Percentiles rank a stretch among this genome's conserved stretches.
Conservation (phyloP, 2,888 invertebrate genomes). For the Lasioglossum lativentre region DNA sequence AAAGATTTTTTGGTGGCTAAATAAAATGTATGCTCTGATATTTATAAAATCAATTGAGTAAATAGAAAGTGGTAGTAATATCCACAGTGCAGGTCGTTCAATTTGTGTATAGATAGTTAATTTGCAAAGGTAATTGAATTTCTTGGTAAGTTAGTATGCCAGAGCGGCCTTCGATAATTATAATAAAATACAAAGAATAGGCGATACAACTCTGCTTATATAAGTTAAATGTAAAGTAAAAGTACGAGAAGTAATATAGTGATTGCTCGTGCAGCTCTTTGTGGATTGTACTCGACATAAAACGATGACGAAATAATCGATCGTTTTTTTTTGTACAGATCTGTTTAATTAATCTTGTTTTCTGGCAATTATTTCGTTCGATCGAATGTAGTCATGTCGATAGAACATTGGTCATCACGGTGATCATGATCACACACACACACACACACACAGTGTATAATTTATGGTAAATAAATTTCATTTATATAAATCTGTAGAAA, state of each 20-base stretch:
- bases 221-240: conserved; percentile 27
- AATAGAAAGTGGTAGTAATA: not conserved
- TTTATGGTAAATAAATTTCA: not conserved
- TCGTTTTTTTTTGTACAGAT: not conserved
- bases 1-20: not conserved
- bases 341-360: not conserved
- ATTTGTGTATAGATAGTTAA: not conserved
- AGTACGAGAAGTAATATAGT: conserved; percentile 15
- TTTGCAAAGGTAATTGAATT: not conserved
- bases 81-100: not conserved
- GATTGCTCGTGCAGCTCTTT: not conserved
- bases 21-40: not conserved
- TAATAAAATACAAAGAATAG: conserved; percentile 2
- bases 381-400: too few relatives aligned
- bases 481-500: not conserved
- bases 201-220: conserved; percentile 4
- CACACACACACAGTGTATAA: too few relatives aligned
- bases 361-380: not conserved
- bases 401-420: not conserved
- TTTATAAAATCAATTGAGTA: not conserved
- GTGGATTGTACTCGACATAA: conserved; percentile 11
- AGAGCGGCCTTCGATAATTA: not conserved
- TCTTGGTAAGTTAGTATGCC: not conserved
- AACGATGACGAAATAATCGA: not conserved
- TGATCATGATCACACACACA: too few relatives aligned